phyloP scores from a whole-genome alignment of 2,797 vertebrate genomes.

The Arctocebus calabarensis region DNA sequence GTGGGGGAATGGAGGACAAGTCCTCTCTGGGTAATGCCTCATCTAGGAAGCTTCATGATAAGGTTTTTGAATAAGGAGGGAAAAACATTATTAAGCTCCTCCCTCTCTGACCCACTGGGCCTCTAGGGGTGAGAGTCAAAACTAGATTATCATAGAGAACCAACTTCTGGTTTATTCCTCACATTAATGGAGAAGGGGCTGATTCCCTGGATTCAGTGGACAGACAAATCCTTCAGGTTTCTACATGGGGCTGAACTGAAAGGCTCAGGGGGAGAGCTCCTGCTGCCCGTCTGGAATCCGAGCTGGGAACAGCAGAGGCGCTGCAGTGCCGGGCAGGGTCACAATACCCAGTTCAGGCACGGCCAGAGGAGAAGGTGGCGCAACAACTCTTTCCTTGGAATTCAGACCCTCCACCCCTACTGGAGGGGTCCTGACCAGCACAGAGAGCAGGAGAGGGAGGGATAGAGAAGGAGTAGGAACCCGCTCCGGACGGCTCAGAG shows the following conservation, averaged over 20 bases:
- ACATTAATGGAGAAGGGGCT: not conserved
- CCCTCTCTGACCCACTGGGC: not conserved
- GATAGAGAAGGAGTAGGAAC: not conserved
- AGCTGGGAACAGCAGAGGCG: not conserved
- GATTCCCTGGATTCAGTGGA: not conserved
- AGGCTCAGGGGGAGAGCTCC: not conserved
- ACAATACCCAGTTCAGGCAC: not conserved
- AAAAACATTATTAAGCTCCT: slow-evolving; percentile 24
- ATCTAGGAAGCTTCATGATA: not conserved
- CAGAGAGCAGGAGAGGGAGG: not conserved
- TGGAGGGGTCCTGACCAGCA: not conserved
- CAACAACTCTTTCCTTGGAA: not conserved
- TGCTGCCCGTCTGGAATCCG: not conserved
- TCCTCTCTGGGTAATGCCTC: not conserved
- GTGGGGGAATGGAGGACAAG: not conserved
- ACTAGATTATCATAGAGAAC: not conserved
- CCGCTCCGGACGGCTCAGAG: not conserved
- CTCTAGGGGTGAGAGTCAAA: not conserved
- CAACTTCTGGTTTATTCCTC: not conserved
- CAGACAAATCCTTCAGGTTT: not conserved
- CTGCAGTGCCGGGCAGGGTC: slow-evolving; percentile 29
- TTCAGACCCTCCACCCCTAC: not conserved
- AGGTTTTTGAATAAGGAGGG: slow-evolving; percentile 62
- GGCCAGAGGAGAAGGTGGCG: not conserved
- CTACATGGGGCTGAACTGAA: not conserved